Conservation (phyloP, 2,888 invertebrate genomes). For the Eristalis pertinax region DNA sequence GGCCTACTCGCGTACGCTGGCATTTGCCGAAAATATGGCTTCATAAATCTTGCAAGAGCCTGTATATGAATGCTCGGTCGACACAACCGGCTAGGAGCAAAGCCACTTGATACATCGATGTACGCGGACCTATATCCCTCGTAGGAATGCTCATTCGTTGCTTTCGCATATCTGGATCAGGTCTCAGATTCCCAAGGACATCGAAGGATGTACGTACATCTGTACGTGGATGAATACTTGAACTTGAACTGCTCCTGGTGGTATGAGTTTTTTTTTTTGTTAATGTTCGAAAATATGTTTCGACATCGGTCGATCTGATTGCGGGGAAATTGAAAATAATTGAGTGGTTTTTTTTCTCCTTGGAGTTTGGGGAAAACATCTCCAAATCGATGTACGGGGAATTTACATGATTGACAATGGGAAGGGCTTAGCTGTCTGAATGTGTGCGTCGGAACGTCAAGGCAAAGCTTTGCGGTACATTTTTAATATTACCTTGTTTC, state of each 20-base stretch:
- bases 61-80: neutral
- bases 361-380: neutral
- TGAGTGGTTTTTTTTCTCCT: neutral
- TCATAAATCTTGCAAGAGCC: conserved; percentile 21
- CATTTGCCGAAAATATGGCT: conserved; percentile 20
- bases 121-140: neutral
- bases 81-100: neutral
- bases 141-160: neutral
- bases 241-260: neutral
- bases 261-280: neutral
- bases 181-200: conserved; percentile 12
- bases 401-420: neutral
- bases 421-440: neutral
- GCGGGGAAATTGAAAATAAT: neutral
- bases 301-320: conserved; percentile 6
- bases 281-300: conserved; percentile 12
- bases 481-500: neutral
- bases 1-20: neutral
- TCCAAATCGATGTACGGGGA: neutral
- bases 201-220: neutral
- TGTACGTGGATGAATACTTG: neutral
- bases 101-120: neutral
- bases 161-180: neutral
- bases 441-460: neutral
- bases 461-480: neutral